Conservation (phyloP, 2,888 invertebrate species). For the Latrodectus elegans region DNA sequence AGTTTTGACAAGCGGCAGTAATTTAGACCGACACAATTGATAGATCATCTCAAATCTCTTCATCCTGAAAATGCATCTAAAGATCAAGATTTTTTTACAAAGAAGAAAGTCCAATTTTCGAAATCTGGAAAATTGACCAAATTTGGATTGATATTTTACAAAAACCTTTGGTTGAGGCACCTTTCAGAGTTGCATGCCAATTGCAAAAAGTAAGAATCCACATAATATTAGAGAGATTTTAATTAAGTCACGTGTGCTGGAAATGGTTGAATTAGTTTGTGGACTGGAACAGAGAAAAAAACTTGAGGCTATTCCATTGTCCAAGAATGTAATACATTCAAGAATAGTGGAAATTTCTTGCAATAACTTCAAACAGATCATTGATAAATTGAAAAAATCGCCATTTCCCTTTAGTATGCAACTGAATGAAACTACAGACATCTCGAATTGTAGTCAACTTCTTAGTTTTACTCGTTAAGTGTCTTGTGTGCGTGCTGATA, state of each 20-base stretch:
- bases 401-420: constrained; percentile 64
- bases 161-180: too few species aligned
- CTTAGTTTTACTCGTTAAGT: constrained; percentile 46
- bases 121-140: too few species aligned
- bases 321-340: constrained; percentile 51
- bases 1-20: too few species aligned
- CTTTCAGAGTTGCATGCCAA: too few species aligned
- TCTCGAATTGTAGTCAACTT: constrained; percentile 57
- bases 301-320: constrained; percentile 58
- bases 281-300: constrained; percentile 59
- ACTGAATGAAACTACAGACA: constrained; percentile 76
- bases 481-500: too few species aligned
- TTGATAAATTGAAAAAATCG: constrained; percentile 53
- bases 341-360: constrained; percentile 60
- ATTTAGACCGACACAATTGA: too few species aligned
- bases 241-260: constrained; percentile 52
- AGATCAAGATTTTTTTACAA: too few species aligned
- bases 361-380: constrained; percentile 62
- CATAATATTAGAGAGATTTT: constrained; percentile 63
- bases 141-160: too few species aligned
- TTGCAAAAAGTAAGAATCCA: constrained; percentile 60
- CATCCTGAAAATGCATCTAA: too few species aligned
- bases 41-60: too few species aligned
- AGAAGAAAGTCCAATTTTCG: too few species aligned
- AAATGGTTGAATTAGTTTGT: constrained; percentile 54